Conservation (phyloP, 2,797 vertebrate genomes). For the Fratercula arctica region DNA sequence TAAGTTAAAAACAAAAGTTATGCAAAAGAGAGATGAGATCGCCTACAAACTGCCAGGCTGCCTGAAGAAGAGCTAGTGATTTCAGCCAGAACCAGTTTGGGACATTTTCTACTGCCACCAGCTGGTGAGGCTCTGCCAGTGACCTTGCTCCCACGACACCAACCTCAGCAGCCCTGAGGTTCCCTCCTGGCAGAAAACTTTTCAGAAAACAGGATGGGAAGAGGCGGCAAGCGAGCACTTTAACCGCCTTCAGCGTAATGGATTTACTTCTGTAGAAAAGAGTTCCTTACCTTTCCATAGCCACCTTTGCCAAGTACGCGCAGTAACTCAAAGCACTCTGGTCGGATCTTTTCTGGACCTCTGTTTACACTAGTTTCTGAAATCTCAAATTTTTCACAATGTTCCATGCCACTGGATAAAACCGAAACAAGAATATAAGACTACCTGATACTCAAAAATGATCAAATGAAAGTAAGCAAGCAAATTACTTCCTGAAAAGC, state of each 20-base stretch:
- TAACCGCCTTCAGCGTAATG: neutral
- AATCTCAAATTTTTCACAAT: conserved; percentile 98
- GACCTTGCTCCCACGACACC: fast-evolving
- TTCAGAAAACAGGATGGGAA: neutral
- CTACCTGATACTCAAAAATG: neutral
- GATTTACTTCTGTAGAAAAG: neutral
- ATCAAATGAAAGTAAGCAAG: neutral
- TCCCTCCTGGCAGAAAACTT: neutral
- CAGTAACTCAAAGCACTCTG: conserved; percentile 94
- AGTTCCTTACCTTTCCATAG: conserved; percentile 91
- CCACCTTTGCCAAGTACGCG: conserved; percentile 96
- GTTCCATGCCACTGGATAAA: conserved; percentile 91
- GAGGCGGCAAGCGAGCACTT: neutral
- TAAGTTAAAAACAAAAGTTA: neutral
- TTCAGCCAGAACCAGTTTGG: neutral
- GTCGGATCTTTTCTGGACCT: conserved; percentile 94
- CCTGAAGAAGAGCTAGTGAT: neutral
- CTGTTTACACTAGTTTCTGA: conserved; percentile 95
- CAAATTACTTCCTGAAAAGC: neutral
- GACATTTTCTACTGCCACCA: neutral
- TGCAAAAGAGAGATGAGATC: neutral
- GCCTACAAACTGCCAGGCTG: neutral
- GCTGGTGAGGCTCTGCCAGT: neutral
- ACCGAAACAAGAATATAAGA: conserved; percentile 36
- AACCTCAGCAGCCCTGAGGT: neutral